Evolutionary conservation across 1,140 invertebrate genomes (phyloP), one percentile per base, ranked within the genome.

Genomic region (Aphelenchoides besseyi): DNA sequence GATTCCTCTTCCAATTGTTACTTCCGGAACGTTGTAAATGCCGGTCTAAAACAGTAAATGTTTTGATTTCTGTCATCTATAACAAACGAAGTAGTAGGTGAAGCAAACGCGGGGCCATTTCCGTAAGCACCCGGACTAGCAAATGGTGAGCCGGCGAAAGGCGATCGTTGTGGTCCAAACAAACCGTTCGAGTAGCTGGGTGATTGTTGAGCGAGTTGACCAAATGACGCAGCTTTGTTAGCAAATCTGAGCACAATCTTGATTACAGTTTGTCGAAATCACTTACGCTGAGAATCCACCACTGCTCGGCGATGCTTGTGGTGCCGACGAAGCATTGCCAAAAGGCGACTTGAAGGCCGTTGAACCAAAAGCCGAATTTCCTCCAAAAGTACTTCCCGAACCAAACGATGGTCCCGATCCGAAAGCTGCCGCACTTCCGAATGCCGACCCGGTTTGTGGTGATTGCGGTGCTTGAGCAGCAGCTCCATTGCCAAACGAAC

Each of bases 371-470:
- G 41, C 23, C 41, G 41, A 12, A 23, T 23, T 23, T 12, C 41
- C 41, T 12, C 41, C 41, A 23, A 48, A 48, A 12, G 41, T 23
- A 12, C 12, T 23, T 12, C 41, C 41, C 41, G 41, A 16, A 23
- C 41, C 41, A 23, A 48, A 48, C 41, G 41, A 48, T 12, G 41
- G 41, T n/a, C 41, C 41, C 12, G 41, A 48, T 12, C 41, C 41
- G 41, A 48, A 48, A 48, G 41, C 23, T 59, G 55, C 55, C 18
- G 55, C 5, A 41, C 5, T 33, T 59, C 55, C 55, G 18, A 59
- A 59, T 8, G 5, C 26, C 18, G 55, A 59, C 5, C 55, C 55
- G 55, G 23, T 8, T 33, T 5, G 55, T 33, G 55, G n/a, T 8
- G 37, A 41, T 41, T 41, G 37, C n/a, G 5, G 37, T 41, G n/a